Evolutionary conservation across 2,888 invertebrate species (phyloP), one percentile per base, ranked within the genome.

Genomic region (Coenonympha arcania): DNA sequence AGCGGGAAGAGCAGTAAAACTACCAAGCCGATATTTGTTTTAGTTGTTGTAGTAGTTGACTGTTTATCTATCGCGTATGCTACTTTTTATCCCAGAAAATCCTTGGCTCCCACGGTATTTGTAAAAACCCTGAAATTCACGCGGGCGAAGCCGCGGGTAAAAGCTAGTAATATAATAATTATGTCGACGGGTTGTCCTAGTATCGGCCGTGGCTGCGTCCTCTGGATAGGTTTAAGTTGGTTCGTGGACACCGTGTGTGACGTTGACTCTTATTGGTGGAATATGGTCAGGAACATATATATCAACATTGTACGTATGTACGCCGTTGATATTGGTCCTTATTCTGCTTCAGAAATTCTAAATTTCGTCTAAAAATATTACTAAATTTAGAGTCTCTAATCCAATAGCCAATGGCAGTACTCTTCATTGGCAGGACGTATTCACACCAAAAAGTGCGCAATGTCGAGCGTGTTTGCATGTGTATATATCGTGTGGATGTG

Each of bases 171-270:
- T 36, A 11, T 9, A 5, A 20, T 28, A 13, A 22, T 16, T 28
- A 16, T 47, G 37, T 50, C 37, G 31, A 26, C 37, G 58, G 57
- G 30, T 62, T 57, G 65, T 62, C 63, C 51, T 59, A 46, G 51
- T 46, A 44, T 48, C 50, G 40, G 60, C 62, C 66, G 71, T 69
- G 70, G 68, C 63, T 65, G 71, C 60, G 70, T 62, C 61, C 73
- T 62, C 49, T 16, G 73, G 69, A 60, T 78, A 78, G 77, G 72
- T 69, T n/a, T 78, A 72, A 74, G 75, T 70, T 66, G 68, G 74
- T 68, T 68, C 64, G 81, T 80, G 76, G 79, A 77, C 81, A 79
- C 79, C 80, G 78, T 65, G 79, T 75, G 79, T 69, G 55, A 40
- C 30, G 54, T 11, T 24, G 49, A 19, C 47, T 48, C 54, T 55